Conservation (phyloP, 2,888 invertebrate species). For the Serripes groenlandicus region DNA sequence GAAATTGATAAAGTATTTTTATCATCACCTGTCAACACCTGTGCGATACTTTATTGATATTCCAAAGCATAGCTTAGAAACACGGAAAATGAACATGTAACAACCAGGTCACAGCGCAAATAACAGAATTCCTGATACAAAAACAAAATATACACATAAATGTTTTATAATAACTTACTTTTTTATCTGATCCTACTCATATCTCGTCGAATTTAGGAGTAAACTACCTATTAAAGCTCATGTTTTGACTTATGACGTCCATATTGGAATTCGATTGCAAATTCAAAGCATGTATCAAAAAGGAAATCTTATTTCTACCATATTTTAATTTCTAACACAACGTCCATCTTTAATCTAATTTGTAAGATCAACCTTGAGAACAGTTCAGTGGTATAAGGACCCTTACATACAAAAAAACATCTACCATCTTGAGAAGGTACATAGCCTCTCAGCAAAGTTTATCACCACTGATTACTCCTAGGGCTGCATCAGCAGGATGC, state of each 20-base stretch:
- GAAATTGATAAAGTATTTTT: conserved; percentile 4
- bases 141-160: background rate
- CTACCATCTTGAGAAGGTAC: too few relatives aligned
- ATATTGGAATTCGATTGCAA: conserved; percentile 34
- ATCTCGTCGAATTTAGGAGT: background rate
- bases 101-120: too few relatives aligned
- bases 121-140: too few relatives aligned
- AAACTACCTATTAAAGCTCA: conserved; percentile 13
- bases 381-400: too few relatives aligned
- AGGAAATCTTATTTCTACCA: background rate
- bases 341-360: too few relatives aligned
- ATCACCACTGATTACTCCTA: too few relatives aligned
- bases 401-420: too few relatives aligned
- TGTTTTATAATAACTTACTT: background rate
- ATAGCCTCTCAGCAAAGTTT: too few relatives aligned
- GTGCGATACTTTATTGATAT: conserved; percentile 1
- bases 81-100: too few relatives aligned
- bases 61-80: background rate
- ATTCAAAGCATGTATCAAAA: background rate
- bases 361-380: too few relatives aligned
- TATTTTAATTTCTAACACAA: too few relatives aligned
- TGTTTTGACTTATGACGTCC: conserved; percentile 30
- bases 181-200: background rate
- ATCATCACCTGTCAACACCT: conserved; percentile 35
- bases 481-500: too few relatives aligned